Evolutionary conservation across 2,888 invertebrate species (phyloP), one percentile per base, ranked within the genome.

Genomic region (Papilio protenor): DNA sequence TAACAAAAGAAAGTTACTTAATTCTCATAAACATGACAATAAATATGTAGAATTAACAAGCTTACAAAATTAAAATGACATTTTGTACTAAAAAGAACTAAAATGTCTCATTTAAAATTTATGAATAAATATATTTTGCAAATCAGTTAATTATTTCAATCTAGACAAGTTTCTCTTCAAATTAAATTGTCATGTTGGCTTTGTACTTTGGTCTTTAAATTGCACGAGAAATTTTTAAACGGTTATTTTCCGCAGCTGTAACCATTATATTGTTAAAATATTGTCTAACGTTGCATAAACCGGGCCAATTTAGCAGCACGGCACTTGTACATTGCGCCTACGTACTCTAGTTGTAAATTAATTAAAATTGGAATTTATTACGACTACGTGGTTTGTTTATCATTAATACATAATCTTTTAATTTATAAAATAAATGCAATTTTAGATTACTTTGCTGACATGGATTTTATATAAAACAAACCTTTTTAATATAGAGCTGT

Each of bases 281-380:
- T 78, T 76, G 76, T n/a, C 76, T 59, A 69, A 73, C 73, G 59
- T 78, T 76, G 78, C 78, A 78, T 78, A 69, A 76, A 69, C 57
- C 73, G 49, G 59, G 73, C 73, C 76, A 73, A 76, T 78, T 76
- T 69, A 76, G 27, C 45, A 59, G 45, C 45, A 69, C 73, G 75
- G 75, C 73, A 78, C 78, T 66, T 75, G 72, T 64, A 75, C 70
- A 33, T 6, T 76, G 59, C 55, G 75, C 55, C 23, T 23, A n/a
- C 18, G 55, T 73, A 69, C 73, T 57, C 18, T 64, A 64, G 47
- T n/a, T 23, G 23, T 57, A 76, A 69, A 52, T 57, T 55, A 21
- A 33, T 45, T 64, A 18, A 64, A 40, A 57, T 59, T 23, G 12
- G 23, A 12, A 66, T 66, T 66, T 66, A 66, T 66, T 64, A 66